Base-by-base conservation (phyloP, 2,113 vertebrate species). In the Phylloscopus trochilus region DNA sequence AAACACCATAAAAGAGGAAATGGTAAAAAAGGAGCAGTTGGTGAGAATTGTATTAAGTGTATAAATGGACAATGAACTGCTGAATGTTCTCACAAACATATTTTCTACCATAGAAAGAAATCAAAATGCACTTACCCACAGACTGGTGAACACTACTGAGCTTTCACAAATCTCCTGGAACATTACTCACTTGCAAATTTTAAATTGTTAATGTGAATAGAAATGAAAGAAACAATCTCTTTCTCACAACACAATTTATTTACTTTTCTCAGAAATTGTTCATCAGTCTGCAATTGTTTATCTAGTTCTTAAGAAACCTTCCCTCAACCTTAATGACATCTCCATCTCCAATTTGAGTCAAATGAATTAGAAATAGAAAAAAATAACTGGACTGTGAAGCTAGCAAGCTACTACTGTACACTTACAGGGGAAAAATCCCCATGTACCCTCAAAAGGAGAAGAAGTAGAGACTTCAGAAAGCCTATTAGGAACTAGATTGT, bases 21-120 rank as follows among this genome's bases (percentile, higher is more conserved):
- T 68, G 47, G 68, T 83, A 60, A 90, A 75, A 87, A 93, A 88
- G 31, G 72, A 91, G 39, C 90, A 93, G 81, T 30, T 74, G 63
- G 70, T 84, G 53, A 89, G 58, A 89, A 87, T 4, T 80, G 35
- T 64, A 64, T 33, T 55, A 78, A 80, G 47, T 30, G 28, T 75
- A 88, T 88, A 86, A 90, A 89, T 81, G 64, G 60, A 62, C 6
- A 27, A 83, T 47, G 64, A 92, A 52, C 20, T 49, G 52, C 47
- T 78, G 72, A 83, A 84, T 66, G n/a, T 73, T 78, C 60, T 92
- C 44, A 60, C 26, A 73, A n/a, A 75, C 6, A 51, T 44, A 83
- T 97, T 95, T 95, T 90, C 52, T 72, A 78, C 76, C 28, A 62
- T 22, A 81, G 86, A 72, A 90, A 92, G 64, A 93, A 96, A 87